phyloP scores from a whole-genome alignment of 2,888 invertebrate genomes.

The Polyommatus iphigenia region DNA sequence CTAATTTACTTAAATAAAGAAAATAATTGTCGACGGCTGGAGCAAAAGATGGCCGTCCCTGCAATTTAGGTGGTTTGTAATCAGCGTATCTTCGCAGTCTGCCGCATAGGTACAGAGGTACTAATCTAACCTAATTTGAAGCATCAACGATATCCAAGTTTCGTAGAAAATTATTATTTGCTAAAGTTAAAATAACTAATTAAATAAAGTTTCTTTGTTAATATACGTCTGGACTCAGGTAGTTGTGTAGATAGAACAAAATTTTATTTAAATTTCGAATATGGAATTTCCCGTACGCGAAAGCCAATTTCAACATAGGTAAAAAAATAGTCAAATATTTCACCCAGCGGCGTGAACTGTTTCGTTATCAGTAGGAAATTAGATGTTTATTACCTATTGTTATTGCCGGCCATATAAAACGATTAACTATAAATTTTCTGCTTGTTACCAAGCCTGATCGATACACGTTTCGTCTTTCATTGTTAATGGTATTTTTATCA shows the following conservation, averaged over 20 bases:
- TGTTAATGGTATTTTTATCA: slow-evolving; percentile 3
- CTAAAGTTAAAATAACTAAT: too few relatives aligned
- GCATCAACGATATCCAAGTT: too few relatives aligned
- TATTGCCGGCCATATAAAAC: slow-evolving; percentile 11
- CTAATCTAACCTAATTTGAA: too few relatives aligned
- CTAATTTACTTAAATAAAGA: too few relatives aligned
- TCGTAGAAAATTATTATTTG: too few relatives aligned
- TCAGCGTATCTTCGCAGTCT: background rate
- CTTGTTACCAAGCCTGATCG: background rate
- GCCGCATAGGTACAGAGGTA: too few relatives aligned
- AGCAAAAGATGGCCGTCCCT: too few relatives aligned
- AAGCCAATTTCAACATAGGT: background rate
- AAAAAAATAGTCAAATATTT: background rate
- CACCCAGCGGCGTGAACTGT: background rate
- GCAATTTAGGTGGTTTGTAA: background rate
- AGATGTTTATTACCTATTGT: slow-evolving; percentile 11
- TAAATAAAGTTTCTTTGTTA: too few relatives aligned
- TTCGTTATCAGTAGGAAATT: slow-evolving; percentile 20
- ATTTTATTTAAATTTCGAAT: background rate
- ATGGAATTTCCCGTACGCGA: background rate
- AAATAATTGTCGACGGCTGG: too few relatives aligned
- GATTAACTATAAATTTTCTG: slow-evolving; percentile 15
- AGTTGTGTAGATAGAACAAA: background rate
- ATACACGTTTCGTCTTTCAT: slow-evolving; percentile 11
- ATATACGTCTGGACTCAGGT: too few relatives aligned